phyloP scores from a whole-genome alignment of 2,113 vertebrate genomes.

The Corythoichthys intestinalis region DNA sequence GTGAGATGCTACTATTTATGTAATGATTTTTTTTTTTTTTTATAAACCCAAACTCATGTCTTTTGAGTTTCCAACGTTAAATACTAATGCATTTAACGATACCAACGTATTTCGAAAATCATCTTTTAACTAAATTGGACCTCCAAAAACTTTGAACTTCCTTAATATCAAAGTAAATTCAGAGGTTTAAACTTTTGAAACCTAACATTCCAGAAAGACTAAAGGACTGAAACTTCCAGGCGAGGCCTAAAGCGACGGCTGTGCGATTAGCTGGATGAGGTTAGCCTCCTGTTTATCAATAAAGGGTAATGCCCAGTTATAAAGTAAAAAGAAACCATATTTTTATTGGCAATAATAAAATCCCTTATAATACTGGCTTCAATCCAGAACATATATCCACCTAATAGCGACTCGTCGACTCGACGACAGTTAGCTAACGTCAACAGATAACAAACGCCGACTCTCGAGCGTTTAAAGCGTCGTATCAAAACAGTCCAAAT shows the following conservation, averaged over 20 bases:
- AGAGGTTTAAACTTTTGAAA: not conserved
- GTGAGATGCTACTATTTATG: no score
- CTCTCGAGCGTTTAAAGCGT: constrained; percentile 13
- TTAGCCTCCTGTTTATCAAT: constrained; percentile 3
- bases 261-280: constrained; percentile 26
- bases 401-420: not conserved
- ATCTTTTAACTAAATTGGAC: not conserved
- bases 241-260: constrained; percentile 40
- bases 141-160: not conserved
- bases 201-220: not conserved
- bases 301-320: not conserved
- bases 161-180: not conserved
- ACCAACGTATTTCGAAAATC: not conserved
- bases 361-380: not conserved
- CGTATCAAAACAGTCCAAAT: constrained; percentile 1
- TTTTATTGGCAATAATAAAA: not conserved
- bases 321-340: not conserved
- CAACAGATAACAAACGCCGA: constrained; percentile 28
- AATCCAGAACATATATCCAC: no score
- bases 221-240: not conserved
- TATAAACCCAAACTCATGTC: not conserved
- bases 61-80: not conserved
- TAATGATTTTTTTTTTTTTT: no score
- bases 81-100: not conserved
- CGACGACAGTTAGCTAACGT: constrained; percentile 51